Evolutionary conservation across 2,113 vertebrate genomes (phyloP).

Genomic region (Tetrax tetrax): DNA sequence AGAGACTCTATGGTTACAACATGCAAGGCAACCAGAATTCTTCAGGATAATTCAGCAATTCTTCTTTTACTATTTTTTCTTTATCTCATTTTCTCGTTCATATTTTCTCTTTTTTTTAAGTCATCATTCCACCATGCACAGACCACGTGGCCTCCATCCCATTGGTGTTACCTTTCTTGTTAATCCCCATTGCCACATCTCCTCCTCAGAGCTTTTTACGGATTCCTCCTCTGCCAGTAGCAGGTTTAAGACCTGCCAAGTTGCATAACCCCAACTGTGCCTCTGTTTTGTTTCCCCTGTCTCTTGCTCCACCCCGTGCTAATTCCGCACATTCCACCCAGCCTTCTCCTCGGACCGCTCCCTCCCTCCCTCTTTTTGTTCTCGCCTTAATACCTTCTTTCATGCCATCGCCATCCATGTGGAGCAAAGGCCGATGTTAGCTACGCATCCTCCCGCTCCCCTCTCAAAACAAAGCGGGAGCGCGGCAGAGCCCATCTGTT

Average conservation of each 20-base stretch:
- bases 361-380: constrained; percentile 25
- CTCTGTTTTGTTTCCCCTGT: neutral
- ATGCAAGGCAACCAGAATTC: neutral
- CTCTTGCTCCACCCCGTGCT: constrained; percentile 53
- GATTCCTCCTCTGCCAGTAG: neutral
- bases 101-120: neutral
- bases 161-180: neutral
- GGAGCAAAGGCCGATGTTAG: neutral
- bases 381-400: neutral
- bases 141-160: neutral
- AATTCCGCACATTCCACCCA: constrained; percentile 58
- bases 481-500: constrained; percentile 35
- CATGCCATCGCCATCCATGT: neutral
- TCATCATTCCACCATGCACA: neutral
- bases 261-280: neutral
- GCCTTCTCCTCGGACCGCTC: constrained; percentile 9
- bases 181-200: neutral
- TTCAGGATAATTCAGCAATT: neutral
- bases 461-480: neutral
- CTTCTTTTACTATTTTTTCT: neutral
- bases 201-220: neutral
- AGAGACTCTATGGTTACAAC: neutral
- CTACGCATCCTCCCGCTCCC: neutral
- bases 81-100: neutral
- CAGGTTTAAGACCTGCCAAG: neutral